These are phyloP conservation scores for Ectropis crepuscularia DNA, from an alignment of 2,888 invertebrate genomes.

Conservation along the genomic window DNA sequence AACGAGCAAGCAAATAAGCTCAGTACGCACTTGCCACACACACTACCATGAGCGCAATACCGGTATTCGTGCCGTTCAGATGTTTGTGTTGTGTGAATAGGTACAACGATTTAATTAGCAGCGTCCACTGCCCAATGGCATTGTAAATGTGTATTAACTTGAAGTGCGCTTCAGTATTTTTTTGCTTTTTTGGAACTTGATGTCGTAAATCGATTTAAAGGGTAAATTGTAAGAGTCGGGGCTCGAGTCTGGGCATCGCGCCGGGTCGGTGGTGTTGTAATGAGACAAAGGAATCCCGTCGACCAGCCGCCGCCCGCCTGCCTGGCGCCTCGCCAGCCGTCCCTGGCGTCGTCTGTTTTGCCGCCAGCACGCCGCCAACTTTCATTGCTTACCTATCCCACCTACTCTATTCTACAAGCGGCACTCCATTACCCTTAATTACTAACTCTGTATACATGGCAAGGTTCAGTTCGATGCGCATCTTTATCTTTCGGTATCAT, in stretches of 20 bases:
- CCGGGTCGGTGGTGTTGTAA: conserved; percentile 63
- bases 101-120: conserved; percentile 23
- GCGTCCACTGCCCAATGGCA: conserved; percentile 9
- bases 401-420: conserved; percentile 32
- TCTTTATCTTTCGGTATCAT: conserved; percentile 5
- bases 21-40: conserved; percentile 67
- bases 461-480: conserved; percentile 11
- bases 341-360: conserved; percentile 79
- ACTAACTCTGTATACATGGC: conserved; percentile 1
- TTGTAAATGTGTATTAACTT: background rate
- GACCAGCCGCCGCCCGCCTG: conserved; percentile 80
- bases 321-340: conserved; percentile 84
- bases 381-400: conserved; percentile 47
- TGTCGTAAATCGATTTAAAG: conserved; percentile 20
- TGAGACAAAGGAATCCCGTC: conserved; percentile 84
- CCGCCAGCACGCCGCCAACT: conserved; percentile 72
- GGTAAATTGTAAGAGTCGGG: conserved; percentile 16
- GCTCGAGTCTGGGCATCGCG: conserved; percentile 8
- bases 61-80: conserved; percentile 36
- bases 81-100: conserved; percentile 36
- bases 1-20: conserved; percentile 75
- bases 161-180: too few relatives aligned
- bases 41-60: conserved; percentile 40
- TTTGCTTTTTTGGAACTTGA: background rate
- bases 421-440: conserved; percentile 28